A percentile compares a stretch with the other conserved stretches of the same genome.
phyloP scores from a whole-genome alignment of 2,797 vertebrate species.

The Scarus forsteni region DNA sequence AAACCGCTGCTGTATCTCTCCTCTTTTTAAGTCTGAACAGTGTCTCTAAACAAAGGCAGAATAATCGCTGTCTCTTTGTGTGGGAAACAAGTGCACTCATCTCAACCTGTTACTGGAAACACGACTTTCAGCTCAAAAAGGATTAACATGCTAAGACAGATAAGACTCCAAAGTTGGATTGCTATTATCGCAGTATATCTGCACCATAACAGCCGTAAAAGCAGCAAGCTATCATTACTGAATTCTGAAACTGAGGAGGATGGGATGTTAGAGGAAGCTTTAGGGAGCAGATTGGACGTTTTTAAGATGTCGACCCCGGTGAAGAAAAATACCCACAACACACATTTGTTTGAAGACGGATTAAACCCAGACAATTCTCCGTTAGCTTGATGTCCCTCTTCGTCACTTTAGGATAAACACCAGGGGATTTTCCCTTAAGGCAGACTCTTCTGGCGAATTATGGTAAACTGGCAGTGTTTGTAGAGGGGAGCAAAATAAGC shows the following conservation, averaged over 20 bases:
- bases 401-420: conserved; percentile 45
- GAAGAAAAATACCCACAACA: conserved; percentile 35
- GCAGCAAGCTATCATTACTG: conserved; percentile 46
- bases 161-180: background rate
- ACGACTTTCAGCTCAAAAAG: conserved; percentile 6
- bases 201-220: conserved; percentile 25
- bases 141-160: conserved; percentile 23
- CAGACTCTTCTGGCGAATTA: conserved; percentile 23
- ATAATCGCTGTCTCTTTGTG: conserved; percentile 3
- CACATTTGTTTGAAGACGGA: conserved; percentile 67
- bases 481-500: background rate
- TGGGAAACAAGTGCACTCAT: conserved; percentile 25
- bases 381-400: conserved; percentile 37
- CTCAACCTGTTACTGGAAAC: conserved; percentile 17
- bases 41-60: conserved; percentile 1
- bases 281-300: conserved; percentile 15
- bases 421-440: conserved; percentile 31
- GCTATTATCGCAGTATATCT: conserved; percentile 40
- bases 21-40: background rate
- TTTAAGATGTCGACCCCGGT: conserved; percentile 21
- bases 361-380: conserved; percentile 49
- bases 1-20: too few species aligned
- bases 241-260: conserved; percentile 7
- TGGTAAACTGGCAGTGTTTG: background rate
- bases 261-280: conserved; percentile 15